Conservation (phyloP, 1,140 invertebrate species). For the Euwallacea similis region DNA sequence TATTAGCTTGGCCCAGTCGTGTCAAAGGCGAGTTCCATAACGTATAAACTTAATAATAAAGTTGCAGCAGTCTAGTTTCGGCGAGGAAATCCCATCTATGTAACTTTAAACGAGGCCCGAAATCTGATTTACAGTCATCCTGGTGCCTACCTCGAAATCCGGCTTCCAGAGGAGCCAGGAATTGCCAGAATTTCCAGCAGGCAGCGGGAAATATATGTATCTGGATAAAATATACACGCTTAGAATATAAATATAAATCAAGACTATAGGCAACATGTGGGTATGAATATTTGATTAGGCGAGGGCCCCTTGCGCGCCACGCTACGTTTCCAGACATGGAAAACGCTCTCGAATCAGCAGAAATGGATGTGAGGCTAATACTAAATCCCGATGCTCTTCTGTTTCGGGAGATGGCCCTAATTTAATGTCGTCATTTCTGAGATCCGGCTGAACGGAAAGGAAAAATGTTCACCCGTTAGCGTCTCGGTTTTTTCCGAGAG, state of each 20-base stretch:
- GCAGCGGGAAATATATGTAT: constrained; percentile 18
- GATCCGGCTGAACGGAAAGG: no score
- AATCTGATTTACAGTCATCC: constrained; percentile 27
- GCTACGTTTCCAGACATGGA: constrained; percentile 23
- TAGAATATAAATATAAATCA: constrained; percentile 39
- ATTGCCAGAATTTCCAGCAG: constrained; percentile 22
- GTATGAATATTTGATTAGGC: constrained; percentile 38
- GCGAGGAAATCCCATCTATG: constrained; percentile 3
- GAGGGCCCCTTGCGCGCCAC: background rate
- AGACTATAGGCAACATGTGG: constrained; percentile 38
- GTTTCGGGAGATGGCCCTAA: constrained; percentile 7
- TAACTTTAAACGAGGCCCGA: constrained; percentile 10
- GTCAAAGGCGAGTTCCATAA: background rate
- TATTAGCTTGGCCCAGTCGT: background rate
- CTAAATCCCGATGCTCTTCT: constrained; percentile 15
- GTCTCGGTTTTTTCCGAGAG: no score
- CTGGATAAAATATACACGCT: constrained; percentile 35
- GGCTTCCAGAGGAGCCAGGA: background rate
- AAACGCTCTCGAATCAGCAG: constrained; percentile 33
- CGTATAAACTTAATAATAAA: background rate
- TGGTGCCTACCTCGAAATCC: constrained; percentile 16
- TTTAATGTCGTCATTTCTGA: constrained; percentile 7
- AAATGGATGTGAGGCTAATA: constrained; percentile 32
- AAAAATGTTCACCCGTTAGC: no score
- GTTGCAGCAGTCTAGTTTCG: background rate